phyloP scores from a whole-genome alignment of 2,113 vertebrate genomes.

The Syrrhaptes paradoxus region DNA sequence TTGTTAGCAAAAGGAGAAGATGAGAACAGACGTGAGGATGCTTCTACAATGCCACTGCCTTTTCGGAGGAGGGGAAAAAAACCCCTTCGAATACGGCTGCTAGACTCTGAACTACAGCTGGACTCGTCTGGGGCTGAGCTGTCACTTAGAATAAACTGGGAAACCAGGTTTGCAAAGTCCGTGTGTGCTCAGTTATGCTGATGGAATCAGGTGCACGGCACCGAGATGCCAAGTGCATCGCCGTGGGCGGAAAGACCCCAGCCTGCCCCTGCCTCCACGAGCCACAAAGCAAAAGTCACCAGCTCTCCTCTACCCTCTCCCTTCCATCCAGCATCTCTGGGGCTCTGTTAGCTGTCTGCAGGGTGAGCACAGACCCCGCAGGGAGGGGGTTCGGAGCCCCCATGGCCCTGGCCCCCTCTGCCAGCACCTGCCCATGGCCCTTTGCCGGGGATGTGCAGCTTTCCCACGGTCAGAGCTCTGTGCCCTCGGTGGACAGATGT shows the following conservation, averaged over 20 bases:
- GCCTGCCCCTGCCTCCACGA: background rate
- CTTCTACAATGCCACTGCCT: background rate
- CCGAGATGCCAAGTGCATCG: background rate
- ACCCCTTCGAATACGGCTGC: background rate
- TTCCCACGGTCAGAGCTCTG: background rate
- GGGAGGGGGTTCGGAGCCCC: background rate
- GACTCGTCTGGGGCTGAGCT: background rate
- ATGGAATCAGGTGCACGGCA: background rate
- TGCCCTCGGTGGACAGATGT: background rate
- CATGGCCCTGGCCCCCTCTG: fast-evolving
- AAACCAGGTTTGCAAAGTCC: constrained; percentile 8
- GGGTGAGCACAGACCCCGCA: background rate
- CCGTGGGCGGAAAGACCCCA: background rate
- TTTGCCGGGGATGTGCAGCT: background rate
- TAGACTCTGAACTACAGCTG: background rate
- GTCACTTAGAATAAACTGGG: background rate
- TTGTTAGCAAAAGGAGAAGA: background rate
- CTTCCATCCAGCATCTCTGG: background rate
- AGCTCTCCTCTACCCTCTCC: background rate
- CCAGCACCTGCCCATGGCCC: background rate
- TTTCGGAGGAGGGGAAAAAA: background rate
- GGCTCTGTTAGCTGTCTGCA: no score
- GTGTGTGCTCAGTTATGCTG: background rate
- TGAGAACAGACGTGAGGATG: background rate
- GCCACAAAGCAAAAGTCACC: background rate